A percentile compares a stretch with the other conserved stretches of the same genome.
Evolutionary conservation across 2,797 vertebrate genomes (phyloP).

Genomic region (Bovichtus variegatus): DNA sequence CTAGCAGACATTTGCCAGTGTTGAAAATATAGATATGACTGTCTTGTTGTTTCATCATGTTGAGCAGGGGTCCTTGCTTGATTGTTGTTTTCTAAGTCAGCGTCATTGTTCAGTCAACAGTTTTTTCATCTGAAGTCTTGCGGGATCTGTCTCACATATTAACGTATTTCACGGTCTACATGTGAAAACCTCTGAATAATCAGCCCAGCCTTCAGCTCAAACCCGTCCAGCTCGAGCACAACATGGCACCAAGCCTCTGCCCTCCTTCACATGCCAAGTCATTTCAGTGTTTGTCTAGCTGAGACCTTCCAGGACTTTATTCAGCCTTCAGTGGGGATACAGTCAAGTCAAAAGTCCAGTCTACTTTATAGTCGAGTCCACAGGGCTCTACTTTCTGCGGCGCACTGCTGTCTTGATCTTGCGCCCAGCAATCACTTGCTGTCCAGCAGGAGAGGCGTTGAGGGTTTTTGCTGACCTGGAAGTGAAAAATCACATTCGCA

Average conservation of each 20-base stretch:
- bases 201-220: conserved; percentile 30
- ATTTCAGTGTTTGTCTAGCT: conserved; percentile 72
- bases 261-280: conserved; percentile 68
- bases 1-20: conserved; percentile 88
- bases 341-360: conserved; percentile 67
- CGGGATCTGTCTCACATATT: conserved; percentile 74
- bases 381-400: conserved; percentile 90
- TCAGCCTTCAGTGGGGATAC: conserved; percentile 47
- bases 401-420: conserved; percentile 98
- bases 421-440: conserved; percentile 87
- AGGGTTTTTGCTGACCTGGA: conserved; percentile 85
- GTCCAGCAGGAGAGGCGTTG: conserved; percentile 81
- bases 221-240: conserved; percentile 70
- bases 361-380: conserved; percentile 44
- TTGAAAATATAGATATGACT: conserved; percentile 87
- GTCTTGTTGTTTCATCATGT: conserved; percentile 50
- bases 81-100: conserved; percentile 73
- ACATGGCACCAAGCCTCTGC: conserved; percentile 68
- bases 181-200: conserved; percentile 54
- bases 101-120: conserved; percentile 64
- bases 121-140: conserved; percentile 73
- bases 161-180: conserved; percentile 48
- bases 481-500: neutral
- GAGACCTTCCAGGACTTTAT: conserved; percentile 45
- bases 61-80: conserved; percentile 75